phyloP scores from a whole-genome alignment of 2,797 vertebrate genomes.

The Enteromius viviparus region DNA sequence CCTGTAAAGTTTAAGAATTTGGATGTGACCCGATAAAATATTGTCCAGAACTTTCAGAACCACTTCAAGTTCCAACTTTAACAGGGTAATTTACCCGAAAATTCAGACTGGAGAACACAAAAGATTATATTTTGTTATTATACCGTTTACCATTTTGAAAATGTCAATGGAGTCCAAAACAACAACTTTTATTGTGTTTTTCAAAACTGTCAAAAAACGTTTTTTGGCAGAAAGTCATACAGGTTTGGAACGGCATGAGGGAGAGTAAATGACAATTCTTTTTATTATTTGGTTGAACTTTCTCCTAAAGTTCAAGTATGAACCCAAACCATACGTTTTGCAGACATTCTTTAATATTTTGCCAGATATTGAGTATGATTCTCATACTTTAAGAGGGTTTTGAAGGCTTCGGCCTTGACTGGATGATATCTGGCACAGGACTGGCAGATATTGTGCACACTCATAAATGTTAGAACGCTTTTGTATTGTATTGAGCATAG shows the following conservation, averaged over 20 bases:
- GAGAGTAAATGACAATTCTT: not conserved
- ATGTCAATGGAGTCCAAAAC: not conserved
- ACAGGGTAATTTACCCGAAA: not conserved
- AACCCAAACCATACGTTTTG: not conserved
- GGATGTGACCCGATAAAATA: not conserved
- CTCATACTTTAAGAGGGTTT: slow-evolving; percentile 4
- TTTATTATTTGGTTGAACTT: not conserved
- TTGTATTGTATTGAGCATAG: slow-evolving; percentile 53
- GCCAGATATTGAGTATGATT: slow-evolving; percentile 20
- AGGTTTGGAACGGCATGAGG: not conserved
- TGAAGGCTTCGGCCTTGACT: slow-evolving; percentile 29
- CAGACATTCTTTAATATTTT: slow-evolving; percentile 9
- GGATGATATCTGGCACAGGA: slow-evolving; percentile 35
- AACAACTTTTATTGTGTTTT: not conserved
- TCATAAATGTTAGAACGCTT: slow-evolving; percentile 55
- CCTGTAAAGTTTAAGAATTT: slow-evolving; percentile 20
- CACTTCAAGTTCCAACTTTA: not conserved
- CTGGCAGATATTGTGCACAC: slow-evolving; percentile 36
- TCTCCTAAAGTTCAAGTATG: not conserved
- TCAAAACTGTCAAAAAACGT: not conserved
- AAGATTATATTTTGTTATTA: not conserved
- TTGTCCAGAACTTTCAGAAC: not conserved
- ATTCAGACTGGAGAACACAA: not conserved
- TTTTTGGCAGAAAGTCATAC: not conserved
- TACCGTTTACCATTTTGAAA: not conserved